phyloP scores from a whole-genome alignment of 2,888 invertebrate species.

The Omphaloscelis lunosa region DNA sequence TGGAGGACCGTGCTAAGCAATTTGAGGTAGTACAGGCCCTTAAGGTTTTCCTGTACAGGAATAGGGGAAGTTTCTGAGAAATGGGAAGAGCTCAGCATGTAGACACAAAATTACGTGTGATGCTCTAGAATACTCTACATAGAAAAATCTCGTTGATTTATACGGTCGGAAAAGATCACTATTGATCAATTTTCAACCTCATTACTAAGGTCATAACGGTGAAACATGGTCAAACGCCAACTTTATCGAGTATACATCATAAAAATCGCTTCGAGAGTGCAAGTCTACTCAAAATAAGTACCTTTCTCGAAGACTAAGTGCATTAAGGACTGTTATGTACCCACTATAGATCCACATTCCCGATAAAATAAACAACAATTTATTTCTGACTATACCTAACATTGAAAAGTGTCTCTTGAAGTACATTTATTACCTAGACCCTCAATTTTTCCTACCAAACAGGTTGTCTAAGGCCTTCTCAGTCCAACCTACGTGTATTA shows the following conservation, averaged over 20 bases:
- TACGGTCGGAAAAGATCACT: not conserved
- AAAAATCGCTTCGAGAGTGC: not conserved
- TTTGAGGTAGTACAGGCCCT: too few relatives aligned
- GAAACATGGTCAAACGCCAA: not conserved
- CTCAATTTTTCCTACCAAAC: constrained; percentile 9
- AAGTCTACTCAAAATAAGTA: not conserved
- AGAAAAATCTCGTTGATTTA: not conserved
- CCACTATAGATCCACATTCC: not conserved
- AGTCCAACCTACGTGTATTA: constrained; percentile 6
- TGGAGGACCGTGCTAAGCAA: too few relatives aligned
- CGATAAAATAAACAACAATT: not conserved
- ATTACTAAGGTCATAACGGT: not conserved
- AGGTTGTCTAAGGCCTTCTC: constrained; percentile 1
- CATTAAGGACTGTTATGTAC: not conserved
- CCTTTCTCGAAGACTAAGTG: not conserved
- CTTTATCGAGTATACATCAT: too few relatives aligned
- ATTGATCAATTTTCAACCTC: not conserved
- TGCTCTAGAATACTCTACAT: not conserved
- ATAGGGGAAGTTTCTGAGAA: not conserved
- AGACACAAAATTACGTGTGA: not conserved
- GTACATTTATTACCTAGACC: constrained; percentile 14
- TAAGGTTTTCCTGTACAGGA: not conserved
- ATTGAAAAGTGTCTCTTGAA: not conserved
- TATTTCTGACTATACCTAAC: not conserved
- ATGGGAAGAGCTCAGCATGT: not conserved